phyloP scores from a whole-genome alignment of 1,140 invertebrate genomes.

The Hormaphis cornu region DNA sequence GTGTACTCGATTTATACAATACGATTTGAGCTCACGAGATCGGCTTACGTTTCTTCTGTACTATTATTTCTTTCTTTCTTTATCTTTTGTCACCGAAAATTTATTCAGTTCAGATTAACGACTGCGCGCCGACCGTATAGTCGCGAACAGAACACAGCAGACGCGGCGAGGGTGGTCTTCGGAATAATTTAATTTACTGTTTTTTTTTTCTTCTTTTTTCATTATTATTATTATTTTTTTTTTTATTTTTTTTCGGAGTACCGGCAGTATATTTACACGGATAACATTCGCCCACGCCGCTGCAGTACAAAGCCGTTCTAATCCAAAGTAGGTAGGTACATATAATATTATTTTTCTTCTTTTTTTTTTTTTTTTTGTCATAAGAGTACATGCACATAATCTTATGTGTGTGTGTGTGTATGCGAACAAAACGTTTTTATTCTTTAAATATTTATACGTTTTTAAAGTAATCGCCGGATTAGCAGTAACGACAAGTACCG shows the following conservation, averaged over 20 bases:
- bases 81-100: slow-evolving; percentile 18
- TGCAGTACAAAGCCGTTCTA: background rate
- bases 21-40: background rate
- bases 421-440: background rate
- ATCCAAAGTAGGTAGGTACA: no score
- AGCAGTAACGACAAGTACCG: slow-evolving; percentile 18
- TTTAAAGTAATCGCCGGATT: slow-evolving; percentile 32
- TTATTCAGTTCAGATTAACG: slow-evolving; percentile 1
- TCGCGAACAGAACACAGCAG: background rate
- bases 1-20: background rate
- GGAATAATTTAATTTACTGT: slow-evolving; percentile 30
- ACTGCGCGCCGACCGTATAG: background rate
- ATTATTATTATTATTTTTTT: slow-evolving; percentile 10
- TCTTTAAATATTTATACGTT: slow-evolving; percentile 28
- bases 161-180: slow-evolving; percentile 19
- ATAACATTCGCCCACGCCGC: slow-evolving; percentile 16
- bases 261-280: slow-evolving; percentile 1
- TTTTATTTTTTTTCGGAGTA: background rate
- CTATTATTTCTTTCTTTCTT: no score
- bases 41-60: background rate
- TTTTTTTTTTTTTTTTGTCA: no score
- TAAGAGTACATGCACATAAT: background rate
- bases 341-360: no score
- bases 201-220: background rate
- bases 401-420: background rate